phyloP scores from a whole-genome alignment of 2,113 vertebrate species.

The Bufo gargarizans region DNA sequence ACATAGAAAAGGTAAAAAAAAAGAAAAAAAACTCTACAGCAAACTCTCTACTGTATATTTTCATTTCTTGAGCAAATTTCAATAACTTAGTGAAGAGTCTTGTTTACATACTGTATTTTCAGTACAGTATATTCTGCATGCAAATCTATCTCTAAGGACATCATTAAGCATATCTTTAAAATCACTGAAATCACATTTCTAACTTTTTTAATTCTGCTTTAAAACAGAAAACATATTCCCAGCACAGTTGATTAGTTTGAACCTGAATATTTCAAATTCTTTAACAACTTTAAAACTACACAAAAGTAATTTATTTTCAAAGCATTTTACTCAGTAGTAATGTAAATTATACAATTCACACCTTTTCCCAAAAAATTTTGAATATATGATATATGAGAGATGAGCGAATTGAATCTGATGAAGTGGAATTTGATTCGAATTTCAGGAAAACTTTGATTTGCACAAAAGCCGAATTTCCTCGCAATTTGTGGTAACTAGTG shows the following conservation, averaged over 20 bases:
- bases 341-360: too few species aligned
- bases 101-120: not conserved
- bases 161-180: not conserved
- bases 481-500: too few species aligned
- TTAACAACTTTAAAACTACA: not conserved
- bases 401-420: too few species aligned
- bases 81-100: not conserved
- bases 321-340: not conserved
- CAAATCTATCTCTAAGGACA: conserved; percentile 5
- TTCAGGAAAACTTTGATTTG: too few species aligned
- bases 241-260: not conserved
- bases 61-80: not conserved
- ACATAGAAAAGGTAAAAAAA: not conserved
- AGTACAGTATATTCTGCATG: not conserved
- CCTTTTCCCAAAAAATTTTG: too few species aligned
- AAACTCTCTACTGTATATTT: not conserved
- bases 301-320: not conserved
- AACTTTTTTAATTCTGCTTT: not conserved
- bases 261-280: not conserved
- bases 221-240: not conserved
- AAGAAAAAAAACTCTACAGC: not conserved
- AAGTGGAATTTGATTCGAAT: too few species aligned
- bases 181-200: conserved; percentile 1
- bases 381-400: too few species aligned
- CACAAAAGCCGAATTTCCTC: too few species aligned